A percentile compares a stretch with the other conserved stretches of the same genome.
Evolutionary conservation across 2,797 vertebrate genomes (phyloP).

Genomic region (Acrossocheilus wenchowensis): DNA sequence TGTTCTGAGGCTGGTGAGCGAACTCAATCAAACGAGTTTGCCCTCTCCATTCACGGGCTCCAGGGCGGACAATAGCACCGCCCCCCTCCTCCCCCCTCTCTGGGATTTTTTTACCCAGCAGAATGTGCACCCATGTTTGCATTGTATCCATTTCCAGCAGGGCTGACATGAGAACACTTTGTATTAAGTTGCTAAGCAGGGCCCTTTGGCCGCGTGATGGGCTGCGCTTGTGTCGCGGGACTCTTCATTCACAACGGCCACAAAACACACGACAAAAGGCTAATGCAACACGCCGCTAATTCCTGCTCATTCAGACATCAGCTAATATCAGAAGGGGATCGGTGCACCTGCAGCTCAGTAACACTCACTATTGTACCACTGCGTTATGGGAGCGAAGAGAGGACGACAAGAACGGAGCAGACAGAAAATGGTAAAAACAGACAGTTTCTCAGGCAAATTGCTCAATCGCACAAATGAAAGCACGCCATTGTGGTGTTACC

Average conservation of each 20-base stretch:
- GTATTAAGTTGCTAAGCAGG: constrained; percentile 96
- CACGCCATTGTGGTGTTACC: constrained; percentile 78
- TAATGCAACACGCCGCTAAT: constrained; percentile 99
- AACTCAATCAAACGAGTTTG: constrained; percentile 99
- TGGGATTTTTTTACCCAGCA: constrained; percentile 89
- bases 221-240: constrained; percentile 97
- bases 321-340: constrained; percentile 96
- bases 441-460: constrained; percentile 86
- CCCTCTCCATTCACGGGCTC: constrained; percentile 88
- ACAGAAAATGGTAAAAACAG: constrained; percentile 87
- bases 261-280: constrained; percentile 99
- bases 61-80: constrained; percentile 85
- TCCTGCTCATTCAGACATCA: constrained; percentile 94
- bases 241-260: constrained; percentile 94
- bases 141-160: constrained; percentile 99
- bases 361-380: constrained; percentile 90
- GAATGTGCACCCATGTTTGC: constrained; percentile 99
- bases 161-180: constrained; percentile 99
- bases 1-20: constrained; percentile 96
- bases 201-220: constrained; percentile 98
- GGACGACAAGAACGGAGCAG: constrained; percentile 78
- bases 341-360: constrained; percentile 99
- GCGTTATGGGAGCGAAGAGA: constrained; percentile 84
- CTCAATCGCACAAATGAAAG: constrained; percentile 80
- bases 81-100: constrained; percentile 75